Percentiles rank a stretch among this genome's conserved stretches.
These are phyloP conservation scores for Microcaecilia unicolor DNA, from an alignment of 2,797 vertebrate species.

Conservation along the genomic window DNA sequence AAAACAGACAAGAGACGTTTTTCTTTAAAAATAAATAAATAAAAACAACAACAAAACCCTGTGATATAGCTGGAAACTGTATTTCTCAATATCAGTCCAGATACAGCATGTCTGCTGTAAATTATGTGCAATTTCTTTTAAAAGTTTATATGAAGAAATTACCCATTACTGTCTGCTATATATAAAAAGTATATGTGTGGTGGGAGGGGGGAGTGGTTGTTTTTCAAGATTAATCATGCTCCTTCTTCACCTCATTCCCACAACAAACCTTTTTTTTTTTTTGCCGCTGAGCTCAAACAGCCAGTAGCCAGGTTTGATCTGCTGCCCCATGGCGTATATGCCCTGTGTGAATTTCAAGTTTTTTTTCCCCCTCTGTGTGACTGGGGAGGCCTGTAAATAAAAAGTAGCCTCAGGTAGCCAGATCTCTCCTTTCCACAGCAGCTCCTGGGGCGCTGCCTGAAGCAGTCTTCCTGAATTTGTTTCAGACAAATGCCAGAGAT, in stretches of 20 bases:
- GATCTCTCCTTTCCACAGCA: slow-evolving; percentile 49
- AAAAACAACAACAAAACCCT: too few species aligned
- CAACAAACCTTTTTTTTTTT: slow-evolving; percentile 79
- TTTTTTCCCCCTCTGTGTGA: slow-evolving; percentile 22
- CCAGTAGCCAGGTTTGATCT: slow-evolving; percentile 80
- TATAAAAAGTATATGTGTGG: slow-evolving; percentile 32
- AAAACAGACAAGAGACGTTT: too few species aligned
- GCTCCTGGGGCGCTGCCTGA: slow-evolving; percentile 52
- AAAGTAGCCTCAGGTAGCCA: slow-evolving; percentile 47
- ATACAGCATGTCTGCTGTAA: slow-evolving; percentile 23
- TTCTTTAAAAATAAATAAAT: too few species aligned
- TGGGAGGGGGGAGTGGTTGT: background rate
- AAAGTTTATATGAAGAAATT: slow-evolving; percentile 47
- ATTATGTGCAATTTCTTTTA: slow-evolving; percentile 41
- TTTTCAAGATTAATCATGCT: slow-evolving; percentile 78
- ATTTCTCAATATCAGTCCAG: too few species aligned
- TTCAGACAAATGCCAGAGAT: slow-evolving; percentile 37
- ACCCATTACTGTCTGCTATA: slow-evolving; percentile 45
- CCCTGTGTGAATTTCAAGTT: slow-evolving; percentile 62
- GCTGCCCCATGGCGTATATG: slow-evolving; percentile 62
- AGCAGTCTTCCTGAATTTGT: slow-evolving; percentile 37
- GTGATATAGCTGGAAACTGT: too few species aligned
- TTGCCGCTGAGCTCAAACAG: slow-evolving; percentile 74
- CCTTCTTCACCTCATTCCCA: slow-evolving; percentile 70
- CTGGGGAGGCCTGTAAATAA: slow-evolving; percentile 56